Evolutionary conservation across 2,113 vertebrate genomes (phyloP), one percentile per base, ranked within the genome.

Genomic region (Falcunculus frontatus): DNA sequence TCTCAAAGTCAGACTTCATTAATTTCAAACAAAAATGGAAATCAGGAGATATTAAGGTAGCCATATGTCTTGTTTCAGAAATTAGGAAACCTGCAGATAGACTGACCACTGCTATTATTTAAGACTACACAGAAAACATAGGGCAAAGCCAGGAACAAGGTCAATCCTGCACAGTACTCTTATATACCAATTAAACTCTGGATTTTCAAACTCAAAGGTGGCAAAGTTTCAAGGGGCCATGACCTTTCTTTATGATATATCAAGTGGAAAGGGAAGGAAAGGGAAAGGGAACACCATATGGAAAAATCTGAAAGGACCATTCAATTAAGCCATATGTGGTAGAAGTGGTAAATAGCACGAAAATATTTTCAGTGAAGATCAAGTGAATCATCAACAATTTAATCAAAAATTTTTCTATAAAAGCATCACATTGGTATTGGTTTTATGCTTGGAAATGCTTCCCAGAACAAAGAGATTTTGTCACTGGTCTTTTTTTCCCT

Each of bases 381-480:
- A 75, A 68, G 16, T 53, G 35, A 82, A 89, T 56, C 81, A 57
- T 9, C n/a, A 46, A 42, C 10, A 75, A 69, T 46, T 69, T 69
- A 73, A 59, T 27, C 33, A 94, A 87, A 93, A 72, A 6, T 1
- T 35, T 10, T 44, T 75, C 33, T 39, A 70, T 8, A 63, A 76
- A 91, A 69, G 32, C 18, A 87, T 33, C 35, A 44, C 33, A 44
- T 3, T 46, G 32, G 15, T 55, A 84, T n/a, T 89, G 47, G 32
- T 91, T 78, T 79, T 69, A 69, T 29, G 30, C 8, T 69, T 76
- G 27, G 35, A 87, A 79, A 93, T 62, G 46, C n/a, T 91, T 93
- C 55, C 18, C 47, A 87, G 37, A 89, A 60, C 32, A 81, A 68
- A 30, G 8, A 47, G 16, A 30, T 78, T 94, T 82, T 82, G 57